These are phyloP conservation scores for Picus viridis DNA, from an alignment of 2,797 vertebrate species.

Conservation along the genomic window DNA sequence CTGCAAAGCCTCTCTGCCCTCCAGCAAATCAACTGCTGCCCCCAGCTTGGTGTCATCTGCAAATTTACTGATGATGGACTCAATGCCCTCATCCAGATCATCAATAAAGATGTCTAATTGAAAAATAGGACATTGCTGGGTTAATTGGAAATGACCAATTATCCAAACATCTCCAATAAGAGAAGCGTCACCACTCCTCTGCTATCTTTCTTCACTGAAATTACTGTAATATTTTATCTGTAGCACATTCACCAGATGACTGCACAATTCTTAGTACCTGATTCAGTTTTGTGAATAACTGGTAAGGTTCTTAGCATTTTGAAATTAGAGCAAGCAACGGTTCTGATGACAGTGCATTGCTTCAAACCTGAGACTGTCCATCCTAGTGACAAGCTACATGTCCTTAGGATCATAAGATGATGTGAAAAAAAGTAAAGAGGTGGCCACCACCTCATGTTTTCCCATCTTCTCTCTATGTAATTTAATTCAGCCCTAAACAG, in stretches of 20 bases:
- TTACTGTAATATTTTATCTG: slow-evolving; percentile 21
- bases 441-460: background rate
- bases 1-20: too few relatives aligned
- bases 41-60: too few relatives aligned
- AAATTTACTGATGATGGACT: too few relatives aligned
- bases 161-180: slow-evolving; percentile 33
- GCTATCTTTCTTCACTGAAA: slow-evolving; percentile 46
- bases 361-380: background rate
- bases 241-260: background rate
- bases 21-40: too few relatives aligned
- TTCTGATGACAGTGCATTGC: background rate
- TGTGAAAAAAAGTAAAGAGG: background rate
- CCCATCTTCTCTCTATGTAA: background rate
- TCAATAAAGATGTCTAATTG: too few relatives aligned
- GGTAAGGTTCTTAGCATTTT: background rate
- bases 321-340: background rate
- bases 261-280: background rate
- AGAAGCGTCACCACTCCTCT: background rate
- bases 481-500: background rate
- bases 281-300: background rate
- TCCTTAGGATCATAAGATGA: background rate
- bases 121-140: slow-evolving; percentile 58
- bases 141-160: slow-evolving; percentile 69
- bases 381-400: background rate
- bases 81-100: too few relatives aligned